Evolutionary conservation across 2,113 vertebrate species (phyloP).

Genomic region (Rana temporaria): DNA sequence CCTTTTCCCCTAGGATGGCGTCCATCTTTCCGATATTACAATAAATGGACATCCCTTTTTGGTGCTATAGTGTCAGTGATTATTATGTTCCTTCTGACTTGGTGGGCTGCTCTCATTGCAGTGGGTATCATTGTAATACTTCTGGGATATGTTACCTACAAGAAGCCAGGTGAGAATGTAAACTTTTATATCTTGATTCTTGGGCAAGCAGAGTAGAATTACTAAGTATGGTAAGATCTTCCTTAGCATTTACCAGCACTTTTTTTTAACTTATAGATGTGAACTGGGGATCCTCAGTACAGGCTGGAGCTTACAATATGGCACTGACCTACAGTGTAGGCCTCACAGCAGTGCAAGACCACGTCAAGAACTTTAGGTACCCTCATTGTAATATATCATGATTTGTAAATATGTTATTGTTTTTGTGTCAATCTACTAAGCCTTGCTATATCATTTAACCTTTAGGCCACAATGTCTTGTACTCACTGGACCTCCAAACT

Average conservation of each 20-base stretch:
- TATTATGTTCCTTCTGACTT: constrained; percentile 79
- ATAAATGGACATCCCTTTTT: constrained; percentile 72
- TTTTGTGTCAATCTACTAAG: neutral
- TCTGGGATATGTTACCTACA: constrained; percentile 72
- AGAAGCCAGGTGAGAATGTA: constrained; percentile 70
- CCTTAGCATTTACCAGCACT: neutral
- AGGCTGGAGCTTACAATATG: constrained; percentile 75
- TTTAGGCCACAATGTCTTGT: constrained; percentile 74
- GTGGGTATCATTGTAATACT: constrained; percentile 72
- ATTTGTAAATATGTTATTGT: neutral
- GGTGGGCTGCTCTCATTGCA: constrained; percentile 74
- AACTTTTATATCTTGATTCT: neutral
- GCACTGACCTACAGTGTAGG: constrained; percentile 73
- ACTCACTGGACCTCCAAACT: constrained; percentile 72
- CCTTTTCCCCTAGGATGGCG: constrained; percentile 69
- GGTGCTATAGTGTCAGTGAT: constrained; percentile 71
- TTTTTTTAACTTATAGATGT: constrained; percentile 64
- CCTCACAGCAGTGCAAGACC: constrained; percentile 72
- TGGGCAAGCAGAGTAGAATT: no score
- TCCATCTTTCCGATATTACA: constrained; percentile 74
- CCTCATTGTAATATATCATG: neutral
- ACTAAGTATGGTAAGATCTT: neutral
- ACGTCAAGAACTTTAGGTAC: constrained; percentile 80
- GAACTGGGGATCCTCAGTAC: constrained; percentile 77
- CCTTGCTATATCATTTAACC: neutral